Percentiles rank a stretch among this genome's conserved stretches.
phyloP scores from a whole-genome alignment of 2,888 invertebrate genomes.

The Ichneumoninae sp. region DNA sequence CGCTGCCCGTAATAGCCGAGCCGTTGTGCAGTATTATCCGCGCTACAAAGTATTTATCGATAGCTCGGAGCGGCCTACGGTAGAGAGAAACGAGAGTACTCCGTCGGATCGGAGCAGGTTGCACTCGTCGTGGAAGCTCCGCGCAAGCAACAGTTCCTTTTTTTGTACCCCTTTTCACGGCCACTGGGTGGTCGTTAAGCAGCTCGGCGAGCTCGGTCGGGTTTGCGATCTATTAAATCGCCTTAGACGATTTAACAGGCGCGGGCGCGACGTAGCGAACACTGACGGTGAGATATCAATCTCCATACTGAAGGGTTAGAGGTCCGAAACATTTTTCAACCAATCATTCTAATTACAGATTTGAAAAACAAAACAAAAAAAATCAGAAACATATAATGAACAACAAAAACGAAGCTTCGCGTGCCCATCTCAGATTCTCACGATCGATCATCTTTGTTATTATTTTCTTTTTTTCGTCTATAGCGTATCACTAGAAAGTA shows the following conservation, averaged over 20 bases:
- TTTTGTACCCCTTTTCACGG: constrained; percentile 56
- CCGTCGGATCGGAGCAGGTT: constrained; percentile 49
- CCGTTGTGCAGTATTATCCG: constrained; percentile 29
- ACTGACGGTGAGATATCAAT: constrained; percentile 57
- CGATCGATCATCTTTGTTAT: background rate
- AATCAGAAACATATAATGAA: background rate
- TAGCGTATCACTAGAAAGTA: no score
- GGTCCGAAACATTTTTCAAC: constrained; percentile 52
- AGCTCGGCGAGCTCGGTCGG: constrained; percentile 49
- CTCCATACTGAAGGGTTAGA: constrained; percentile 25
- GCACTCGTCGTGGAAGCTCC: constrained; percentile 47
- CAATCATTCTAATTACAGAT: constrained; percentile 52
- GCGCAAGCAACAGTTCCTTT: constrained; percentile 24
- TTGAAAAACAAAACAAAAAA: constrained; percentile 10
- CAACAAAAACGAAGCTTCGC: constrained; percentile 16
- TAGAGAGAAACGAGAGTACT: constrained; percentile 35
- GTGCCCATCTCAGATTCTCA: background rate
- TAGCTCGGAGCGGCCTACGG: constrained; percentile 45
- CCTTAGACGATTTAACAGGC: constrained; percentile 27
- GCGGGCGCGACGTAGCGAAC: constrained; percentile 50
- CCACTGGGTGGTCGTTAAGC: constrained; percentile 68
- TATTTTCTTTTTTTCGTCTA: background rate
- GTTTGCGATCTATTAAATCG: constrained; percentile 64
- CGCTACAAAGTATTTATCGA: constrained; percentile 62
- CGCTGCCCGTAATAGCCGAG: constrained; percentile 33